Evolutionary conservation across 2,888 invertebrate species (phyloP), one percentile per base, ranked within the genome.

Genomic region (Pediacus dermestoides): DNA sequence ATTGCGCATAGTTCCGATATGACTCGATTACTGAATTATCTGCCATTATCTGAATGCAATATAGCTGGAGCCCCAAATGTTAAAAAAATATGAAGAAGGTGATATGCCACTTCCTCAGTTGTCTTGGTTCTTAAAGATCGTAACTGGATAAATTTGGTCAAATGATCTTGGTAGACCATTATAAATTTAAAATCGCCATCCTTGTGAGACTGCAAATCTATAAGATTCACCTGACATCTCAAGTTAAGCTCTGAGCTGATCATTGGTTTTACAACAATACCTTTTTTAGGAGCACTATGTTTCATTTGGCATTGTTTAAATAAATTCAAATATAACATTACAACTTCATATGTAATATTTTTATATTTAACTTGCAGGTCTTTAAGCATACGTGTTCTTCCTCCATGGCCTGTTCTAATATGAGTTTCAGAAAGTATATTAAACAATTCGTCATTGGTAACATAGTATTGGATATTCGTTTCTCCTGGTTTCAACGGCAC

Each of bases 41-140:
- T 48, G 11, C 55, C 58, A 50, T 60, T 60, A 42, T 57, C 58
- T n/a, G 44, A 55, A 42, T 61, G 52, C 41, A 61, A 50, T 34
- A 60, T 50, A 27, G 44, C 46, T 9, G 55, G 57, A 15, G 55
- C 58, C 45, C 56, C 57, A 47, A 62, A 50, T 39, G 44, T 42
- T 31, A 42, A 39, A 50, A 61, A 60, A 39, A 59, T 18, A 18
- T 50, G 35, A 27, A 58, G 35, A 30, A 44, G 27, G 36, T 55
- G 36, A 38, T 52, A 41, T 16, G 54, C 50, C 32, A 53, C 54
- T 48, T 56, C 55, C 42, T 53, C 50, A 13, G 51, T 44, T 46
- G 15, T 48, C 39, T 60, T 57, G 32, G 44, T 42, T 42, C 47
- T 52, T 37, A 54, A 47, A 2, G 51, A 40, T 30, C 53, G 43